A percentile compares a stretch with the other conserved stretches of the same genome.
Evolutionary conservation across 2,797 vertebrate genomes (phyloP).

Genomic region (Sylvilagus floridanus): DNA sequence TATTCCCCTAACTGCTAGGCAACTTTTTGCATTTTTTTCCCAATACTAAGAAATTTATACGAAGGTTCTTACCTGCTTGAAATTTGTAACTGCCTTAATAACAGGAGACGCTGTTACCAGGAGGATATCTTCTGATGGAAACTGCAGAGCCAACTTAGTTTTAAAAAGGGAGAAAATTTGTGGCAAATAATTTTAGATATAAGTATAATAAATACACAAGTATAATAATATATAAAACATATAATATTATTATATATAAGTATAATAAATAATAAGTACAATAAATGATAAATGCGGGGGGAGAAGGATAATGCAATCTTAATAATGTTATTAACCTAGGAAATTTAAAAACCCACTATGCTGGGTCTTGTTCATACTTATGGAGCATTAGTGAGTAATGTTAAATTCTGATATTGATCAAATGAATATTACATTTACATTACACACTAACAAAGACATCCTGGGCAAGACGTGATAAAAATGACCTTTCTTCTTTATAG

Average conservation of each 20-base stretch:
- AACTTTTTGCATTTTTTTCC: not conserved
- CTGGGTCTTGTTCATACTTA: not conserved
- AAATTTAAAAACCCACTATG: constrained; percentile 12
- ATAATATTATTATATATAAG: no score
- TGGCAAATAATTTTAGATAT: constrained; percentile 12
- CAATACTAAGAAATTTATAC: constrained; percentile 13
- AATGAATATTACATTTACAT: not conserved
- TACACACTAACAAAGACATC: not conserved
- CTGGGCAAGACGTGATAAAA: not conserved
- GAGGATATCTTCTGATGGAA: constrained; percentile 91
- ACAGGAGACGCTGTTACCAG: constrained; percentile 93
- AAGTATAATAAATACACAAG: not conserved
- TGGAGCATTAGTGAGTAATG: not conserved
- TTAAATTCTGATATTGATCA: not conserved
- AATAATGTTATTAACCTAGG: not conserved
- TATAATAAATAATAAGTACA: no score
- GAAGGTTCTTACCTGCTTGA: constrained; percentile 92
- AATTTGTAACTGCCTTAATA: constrained; percentile 96
- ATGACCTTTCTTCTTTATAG: constrained; percentile 31
- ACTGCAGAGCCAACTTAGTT: constrained; percentile 92
- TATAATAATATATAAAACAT: no score
- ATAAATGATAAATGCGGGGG: not conserved
- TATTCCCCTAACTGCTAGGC: not conserved
- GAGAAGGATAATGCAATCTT: not conserved
- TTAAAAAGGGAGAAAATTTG: constrained; percentile 57